phyloP scores from a whole-genome alignment of 2,797 vertebrate species.

The Typhlichthys subterraneus region DNA sequence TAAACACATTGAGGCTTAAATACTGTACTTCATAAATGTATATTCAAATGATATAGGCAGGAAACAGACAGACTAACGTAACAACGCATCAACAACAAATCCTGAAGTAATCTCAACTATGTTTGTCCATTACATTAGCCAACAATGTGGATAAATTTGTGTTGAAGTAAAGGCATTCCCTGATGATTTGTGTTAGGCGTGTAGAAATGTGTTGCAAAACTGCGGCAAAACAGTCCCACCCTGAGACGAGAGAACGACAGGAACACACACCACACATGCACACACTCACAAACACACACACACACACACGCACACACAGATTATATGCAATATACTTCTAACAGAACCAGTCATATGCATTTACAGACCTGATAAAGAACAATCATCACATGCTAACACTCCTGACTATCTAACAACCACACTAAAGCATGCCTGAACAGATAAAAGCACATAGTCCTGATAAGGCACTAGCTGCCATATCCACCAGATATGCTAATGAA shows the following conservation, averaged over 20 bases:
- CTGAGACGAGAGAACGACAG: background rate
- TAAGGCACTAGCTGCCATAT: no score
- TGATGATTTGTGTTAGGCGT: background rate
- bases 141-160: background rate
- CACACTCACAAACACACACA: background rate
- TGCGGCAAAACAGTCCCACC: background rate
- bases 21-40: background rate
- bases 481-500: no score
- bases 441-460: background rate
- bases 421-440: background rate
- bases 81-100: background rate
- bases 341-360: no score
- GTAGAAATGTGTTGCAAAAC: background rate
- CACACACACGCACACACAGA: background rate
- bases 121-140: no score
- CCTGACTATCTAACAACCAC: background rate
- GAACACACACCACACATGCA: background rate
- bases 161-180: background rate
- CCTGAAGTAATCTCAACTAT: no score
- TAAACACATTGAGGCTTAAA: no score
- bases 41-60: background rate
- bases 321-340: background rate
- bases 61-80: background rate
- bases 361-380: background rate
- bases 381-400: conserved; percentile 2